Base-by-base conservation (phyloP, 2,888 invertebrate genomes). In the Oscheius sp. region DNA sequence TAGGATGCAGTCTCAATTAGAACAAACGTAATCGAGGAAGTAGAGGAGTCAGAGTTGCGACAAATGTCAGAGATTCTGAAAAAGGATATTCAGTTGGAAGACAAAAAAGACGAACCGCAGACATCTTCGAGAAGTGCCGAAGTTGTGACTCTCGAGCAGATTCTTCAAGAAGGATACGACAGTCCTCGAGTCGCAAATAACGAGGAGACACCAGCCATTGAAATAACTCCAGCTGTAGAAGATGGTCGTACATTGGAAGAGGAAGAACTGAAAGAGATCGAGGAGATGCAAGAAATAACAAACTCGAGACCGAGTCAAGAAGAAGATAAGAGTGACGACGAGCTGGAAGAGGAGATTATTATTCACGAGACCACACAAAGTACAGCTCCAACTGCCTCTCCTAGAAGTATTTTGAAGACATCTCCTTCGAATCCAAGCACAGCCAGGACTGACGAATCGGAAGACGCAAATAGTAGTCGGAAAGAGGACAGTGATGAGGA, bases 11-110 rank as follows among this genome's bases (percentile, higher is more conserved):
- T 73, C 29, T 63, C 63, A 3, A 73, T 73, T 47, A 21, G 48
- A 5, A 73, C 73, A 10, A 73, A 73, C 47, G 73, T 73, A 7
- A 53, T 73, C 13, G 73, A 73, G 55, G 73, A 73, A 47, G 73
- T 73, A 1, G 63, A 73, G 10, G 73, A 73, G 37, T 51, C 62
- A 9, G 73, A 73, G 13, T 35, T 73, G 5, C 68, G 55, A n/a
- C 68, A 68, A n/a, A 68, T 68, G 68, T 55, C 68, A 5, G 68
- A 68, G 21, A 58, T 33, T 5, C 35, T 72, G 47, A 72, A 62
- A 21, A 50, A 60, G 11, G 53, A 53, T 29, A 2, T 53, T n/a
- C 7, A 37, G 11, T 32, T 11, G 21, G 60, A 47, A 21, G 62
- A 58, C 1, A 11, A 33, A n/a, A 35, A 32, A 32, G 13, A 7